Evolutionary conservation across 2,113 vertebrate species (phyloP), one percentile per base, ranked within the genome.

Genomic region (Mormyrus lacerda): DNA sequence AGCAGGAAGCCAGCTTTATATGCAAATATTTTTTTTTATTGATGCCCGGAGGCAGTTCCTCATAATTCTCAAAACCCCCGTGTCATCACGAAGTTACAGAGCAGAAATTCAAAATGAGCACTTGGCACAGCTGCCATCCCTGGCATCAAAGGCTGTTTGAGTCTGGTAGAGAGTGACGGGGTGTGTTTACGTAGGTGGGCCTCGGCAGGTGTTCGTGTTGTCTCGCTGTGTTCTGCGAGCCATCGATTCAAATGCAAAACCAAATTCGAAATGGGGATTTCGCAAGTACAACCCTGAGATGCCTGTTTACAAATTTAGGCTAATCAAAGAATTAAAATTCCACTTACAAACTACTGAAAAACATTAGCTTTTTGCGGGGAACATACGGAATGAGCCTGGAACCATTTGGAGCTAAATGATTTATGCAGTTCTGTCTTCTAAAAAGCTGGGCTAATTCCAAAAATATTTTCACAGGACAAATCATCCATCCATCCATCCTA

Each of bases 261-360:
- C 13, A 8, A 79, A 31, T 42, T n/a, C 15, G 73, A 79, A 42
- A 79, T 79, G 73, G 73, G 73, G 73, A 79, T 79, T 79, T 79
- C 6, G 35, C 35, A 79, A 35, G 35, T 76, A 76, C 69, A 39
- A 42, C 0, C 73, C 73, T 0, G 13, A 42, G 73, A 79, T 19
- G 73, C 73, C 35, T 19, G 35, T 42, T 79, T 42, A 39, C 73
- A 79, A 79, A 79, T 79, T 42, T 39, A 35, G 31, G 65, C 65
- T 73, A 73, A 73, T 73, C 35, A 79, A 79, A 79, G 73, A 79
- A 79, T 79, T 79, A 19, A 79, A 79, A 79, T 79, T 79, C 73
- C 73, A 39, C 35, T 79, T 13, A 73, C 27, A 73, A 69, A 1
- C 55, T n/a, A n/a, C 55, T 35, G 31, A 31, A 73, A 31, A 15